phyloP scores from a whole-genome alignment of 2,888 invertebrate species.

The Pseudoips prasinana region DNA sequence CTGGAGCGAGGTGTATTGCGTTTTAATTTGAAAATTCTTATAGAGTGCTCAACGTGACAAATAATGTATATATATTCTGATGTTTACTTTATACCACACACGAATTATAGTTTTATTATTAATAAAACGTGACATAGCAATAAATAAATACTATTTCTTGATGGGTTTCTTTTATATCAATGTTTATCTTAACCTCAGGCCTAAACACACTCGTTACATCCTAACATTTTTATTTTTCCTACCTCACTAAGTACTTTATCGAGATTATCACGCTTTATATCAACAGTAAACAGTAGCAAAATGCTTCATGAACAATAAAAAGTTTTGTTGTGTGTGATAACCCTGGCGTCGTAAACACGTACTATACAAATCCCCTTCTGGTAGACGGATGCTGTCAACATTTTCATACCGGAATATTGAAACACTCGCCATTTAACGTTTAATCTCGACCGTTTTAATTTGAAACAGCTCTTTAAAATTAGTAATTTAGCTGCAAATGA shows the following conservation, averaged over 20 bases:
- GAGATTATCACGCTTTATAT: conserved; percentile 13
- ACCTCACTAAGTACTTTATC: conserved; percentile 16
- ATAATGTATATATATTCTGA: too few species aligned
- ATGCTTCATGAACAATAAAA: conserved; percentile 16
- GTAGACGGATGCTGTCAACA: conserved; percentile 54
- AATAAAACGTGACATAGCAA: too few species aligned
- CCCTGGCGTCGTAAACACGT: conserved; percentile 52
- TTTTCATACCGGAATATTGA: conserved; percentile 54
- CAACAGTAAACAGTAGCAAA: conserved; percentile 12
- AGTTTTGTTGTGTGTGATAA: conserved; percentile 38
- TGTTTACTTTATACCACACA: too few species aligned
- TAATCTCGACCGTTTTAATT: conserved; percentile 25
- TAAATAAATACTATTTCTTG: not conserved
- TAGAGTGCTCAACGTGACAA: too few species aligned
- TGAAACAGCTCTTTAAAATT: conserved; percentile 20
- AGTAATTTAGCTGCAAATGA: conserved; percentile 22
- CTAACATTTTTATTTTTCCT: conserved; percentile 14
- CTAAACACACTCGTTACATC: not conserved
- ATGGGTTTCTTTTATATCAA: conserved; percentile 3
- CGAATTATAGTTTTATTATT: too few species aligned
- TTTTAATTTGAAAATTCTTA: too few species aligned
- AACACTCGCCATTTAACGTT: conserved; percentile 30
- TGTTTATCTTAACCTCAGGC: conserved; percentile 8
- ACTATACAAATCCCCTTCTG: conserved; percentile 52
- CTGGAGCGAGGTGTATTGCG: too few species aligned